phyloP scores from a whole-genome alignment of 2,113 vertebrate species.

The Corvus cornix region DNA sequence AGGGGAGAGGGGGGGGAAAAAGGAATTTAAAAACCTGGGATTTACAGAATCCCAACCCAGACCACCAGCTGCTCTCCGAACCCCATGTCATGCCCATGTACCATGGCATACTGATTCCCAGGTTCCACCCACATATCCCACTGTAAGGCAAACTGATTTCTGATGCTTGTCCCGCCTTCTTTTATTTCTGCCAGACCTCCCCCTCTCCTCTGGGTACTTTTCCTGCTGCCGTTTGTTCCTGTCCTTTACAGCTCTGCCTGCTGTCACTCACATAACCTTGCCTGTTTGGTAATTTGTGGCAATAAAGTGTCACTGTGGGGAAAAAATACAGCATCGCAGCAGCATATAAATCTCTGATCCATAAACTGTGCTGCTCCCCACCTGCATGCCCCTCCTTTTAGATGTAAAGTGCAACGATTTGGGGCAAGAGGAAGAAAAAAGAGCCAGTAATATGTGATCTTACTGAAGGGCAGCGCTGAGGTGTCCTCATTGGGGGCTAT shows the following conservation, averaged over 20 bases:
- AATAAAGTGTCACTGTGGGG: conserved; percentile 59
- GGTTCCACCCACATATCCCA: not conserved
- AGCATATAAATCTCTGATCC: conserved; percentile 54
- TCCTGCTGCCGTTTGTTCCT: not conserved
- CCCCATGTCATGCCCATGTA: not conserved
- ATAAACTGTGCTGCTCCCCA: conserved; percentile 32
- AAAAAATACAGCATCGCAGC: conserved; percentile 34
- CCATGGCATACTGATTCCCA: not conserved
- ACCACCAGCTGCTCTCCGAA: not conserved
- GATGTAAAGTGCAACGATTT: conserved; percentile 38
- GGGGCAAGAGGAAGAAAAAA: conserved; percentile 36
- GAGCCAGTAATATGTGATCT: not conserved
- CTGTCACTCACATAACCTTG: conserved; percentile 48
- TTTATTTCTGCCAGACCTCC: conserved; percentile 33
- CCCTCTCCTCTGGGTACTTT: conserved; percentile 17
- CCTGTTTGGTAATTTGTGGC: conserved; percentile 62
- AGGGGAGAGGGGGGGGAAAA: not conserved
- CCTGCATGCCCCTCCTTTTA: not conserved
- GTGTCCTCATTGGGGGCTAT: not conserved
- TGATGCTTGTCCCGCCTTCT: not conserved
- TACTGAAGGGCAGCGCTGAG: not conserved
- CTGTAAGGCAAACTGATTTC: not conserved
- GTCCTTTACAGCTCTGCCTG: conserved; percentile 36
- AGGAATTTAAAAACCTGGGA: not conserved
- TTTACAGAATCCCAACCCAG: not conserved